A percentile compares a stretch with the other conserved stretches of the same genome.
These are phyloP conservation scores for Ptilodon capucinus DNA, from an alignment of 2,888 invertebrate species.

Conservation along the genomic window DNA sequence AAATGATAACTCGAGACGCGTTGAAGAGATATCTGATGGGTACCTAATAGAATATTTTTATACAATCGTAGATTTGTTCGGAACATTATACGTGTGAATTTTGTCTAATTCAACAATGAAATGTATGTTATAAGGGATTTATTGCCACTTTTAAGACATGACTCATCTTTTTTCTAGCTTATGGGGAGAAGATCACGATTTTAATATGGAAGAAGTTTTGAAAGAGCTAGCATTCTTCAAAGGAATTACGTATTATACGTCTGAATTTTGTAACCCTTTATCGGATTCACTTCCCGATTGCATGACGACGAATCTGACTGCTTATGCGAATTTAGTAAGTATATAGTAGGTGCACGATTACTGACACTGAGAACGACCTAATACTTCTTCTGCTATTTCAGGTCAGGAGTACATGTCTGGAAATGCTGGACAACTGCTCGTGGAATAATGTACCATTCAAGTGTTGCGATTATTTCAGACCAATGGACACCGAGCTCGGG, in stretches of 20 bases:
- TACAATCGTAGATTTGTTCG: too few relatives aligned
- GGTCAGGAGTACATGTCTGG: constrained; percentile 82
- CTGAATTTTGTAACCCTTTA: constrained; percentile 84
- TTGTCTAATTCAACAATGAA: too few relatives aligned
- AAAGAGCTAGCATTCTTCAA: constrained; percentile 88
- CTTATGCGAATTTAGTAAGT: constrained; percentile 82
- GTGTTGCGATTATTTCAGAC: constrained; percentile 85
- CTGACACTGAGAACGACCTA: background rate
- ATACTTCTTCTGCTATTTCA: constrained; percentile 29
- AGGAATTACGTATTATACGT: constrained; percentile 86
- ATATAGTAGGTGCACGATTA: too few relatives aligned
- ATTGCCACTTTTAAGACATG: too few relatives aligned
- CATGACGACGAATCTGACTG: constrained; percentile 82
- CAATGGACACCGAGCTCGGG: constrained; percentile 86
- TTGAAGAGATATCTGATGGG: constrained; percentile 86
- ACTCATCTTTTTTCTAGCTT: constrained; percentile 79
- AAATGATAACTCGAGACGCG: constrained; percentile 85
- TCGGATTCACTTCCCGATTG: constrained; percentile 80
- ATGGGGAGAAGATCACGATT: constrained; percentile 87
- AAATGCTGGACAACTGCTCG: constrained; percentile 81
- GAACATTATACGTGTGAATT: too few relatives aligned
- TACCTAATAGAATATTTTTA: constrained; percentile 50
- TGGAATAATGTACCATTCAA: constrained; percentile 84
- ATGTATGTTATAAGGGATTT: too few relatives aligned
- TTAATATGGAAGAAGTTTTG: constrained; percentile 88